phyloP scores from a whole-genome alignment of 2,888 invertebrate genomes.

The Syrista parreyssii region DNA sequence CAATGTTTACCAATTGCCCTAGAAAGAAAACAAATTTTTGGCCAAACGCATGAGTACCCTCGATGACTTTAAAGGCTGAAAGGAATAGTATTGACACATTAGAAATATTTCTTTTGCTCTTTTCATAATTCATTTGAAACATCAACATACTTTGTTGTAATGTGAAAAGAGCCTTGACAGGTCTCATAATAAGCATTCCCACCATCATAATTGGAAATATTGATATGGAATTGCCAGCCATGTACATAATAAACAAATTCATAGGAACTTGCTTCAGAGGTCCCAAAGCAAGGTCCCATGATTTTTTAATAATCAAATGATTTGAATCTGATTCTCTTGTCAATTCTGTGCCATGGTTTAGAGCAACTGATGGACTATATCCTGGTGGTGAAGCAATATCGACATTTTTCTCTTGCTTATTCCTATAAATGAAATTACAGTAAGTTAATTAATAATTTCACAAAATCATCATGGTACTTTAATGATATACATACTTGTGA shows the following conservation, averaged over 20 bases:
- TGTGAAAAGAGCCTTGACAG: slow-evolving; percentile 93
- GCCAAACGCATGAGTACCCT: slow-evolving; percentile 88
- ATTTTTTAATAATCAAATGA: slow-evolving; percentile 89
- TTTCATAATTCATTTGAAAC: neutral
- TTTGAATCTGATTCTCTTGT: slow-evolving; percentile 86
- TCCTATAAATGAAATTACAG: slow-evolving; percentile 40
- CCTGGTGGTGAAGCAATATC: slow-evolving; percentile 87
- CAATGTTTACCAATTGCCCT: slow-evolving; percentile 93
- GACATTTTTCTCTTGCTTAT: slow-evolving; percentile 60
- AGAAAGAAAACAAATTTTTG: slow-evolving; percentile 94
- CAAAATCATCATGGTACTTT: neutral
- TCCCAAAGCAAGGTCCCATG: slow-evolving; percentile 96
- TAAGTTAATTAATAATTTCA: slow-evolving; percentile 9
- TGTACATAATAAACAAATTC: slow-evolving; percentile 99
- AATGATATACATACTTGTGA: slow-evolving; percentile 52
- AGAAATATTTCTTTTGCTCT: slow-evolving; percentile 2
- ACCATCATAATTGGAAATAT: slow-evolving; percentile 99
- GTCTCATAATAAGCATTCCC: slow-evolving; percentile 97
- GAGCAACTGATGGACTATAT: slow-evolving; percentile 79
- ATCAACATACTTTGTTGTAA: slow-evolving; percentile 75
- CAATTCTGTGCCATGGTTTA: slow-evolving; percentile 78
- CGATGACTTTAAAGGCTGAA: slow-evolving; percentile 89
- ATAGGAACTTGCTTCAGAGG: slow-evolving; percentile 97
- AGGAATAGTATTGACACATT: slow-evolving; percentile 23
- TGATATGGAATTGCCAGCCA: slow-evolving; percentile 99